Conservation (phyloP, 1,140 invertebrate species). For the Rhizoglyphus robini region DNA sequence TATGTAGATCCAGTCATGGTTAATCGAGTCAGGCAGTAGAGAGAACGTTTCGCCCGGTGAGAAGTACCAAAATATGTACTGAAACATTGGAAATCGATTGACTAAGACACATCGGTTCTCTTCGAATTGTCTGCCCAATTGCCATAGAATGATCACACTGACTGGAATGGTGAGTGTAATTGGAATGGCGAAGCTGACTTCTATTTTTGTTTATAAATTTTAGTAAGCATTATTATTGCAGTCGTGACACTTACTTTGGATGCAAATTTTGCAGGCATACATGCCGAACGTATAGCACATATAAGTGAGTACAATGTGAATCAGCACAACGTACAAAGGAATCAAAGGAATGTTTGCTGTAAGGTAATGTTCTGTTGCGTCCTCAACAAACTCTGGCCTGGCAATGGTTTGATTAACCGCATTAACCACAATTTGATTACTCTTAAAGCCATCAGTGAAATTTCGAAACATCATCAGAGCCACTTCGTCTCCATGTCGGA, state of each 20-base stretch:
- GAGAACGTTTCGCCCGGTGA: too few species aligned
- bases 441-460: neutral
- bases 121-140: neutral
- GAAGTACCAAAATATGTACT: too few species aligned
- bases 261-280: conserved; percentile 80
- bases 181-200: conserved; percentile 36
- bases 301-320: conserved; percentile 67
- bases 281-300: too few species aligned
- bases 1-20: conserved; percentile 23
- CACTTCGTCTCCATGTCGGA: conserved; percentile 54
- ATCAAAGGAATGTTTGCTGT: neutral
- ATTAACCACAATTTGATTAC: neutral
- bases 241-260: conserved; percentile 85
- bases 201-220: too few species aligned
- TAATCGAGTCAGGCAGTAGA: conserved; percentile 49
- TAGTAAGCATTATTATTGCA: too few species aligned
- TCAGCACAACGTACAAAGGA: conserved; percentile 42
- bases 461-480: neutral
- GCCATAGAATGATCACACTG: conserved; percentile 29
- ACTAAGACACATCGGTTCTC: neutral
- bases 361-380: neutral
- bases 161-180: conserved; percentile 34
- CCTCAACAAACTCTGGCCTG: conserved; percentile 18
- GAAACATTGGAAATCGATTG: neutral
- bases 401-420: neutral